Evolutionary conservation across 1,140 invertebrate genomes (phyloP), one percentile per base, ranked within the genome.

Genomic region (Hydropsyche tenuis): DNA sequence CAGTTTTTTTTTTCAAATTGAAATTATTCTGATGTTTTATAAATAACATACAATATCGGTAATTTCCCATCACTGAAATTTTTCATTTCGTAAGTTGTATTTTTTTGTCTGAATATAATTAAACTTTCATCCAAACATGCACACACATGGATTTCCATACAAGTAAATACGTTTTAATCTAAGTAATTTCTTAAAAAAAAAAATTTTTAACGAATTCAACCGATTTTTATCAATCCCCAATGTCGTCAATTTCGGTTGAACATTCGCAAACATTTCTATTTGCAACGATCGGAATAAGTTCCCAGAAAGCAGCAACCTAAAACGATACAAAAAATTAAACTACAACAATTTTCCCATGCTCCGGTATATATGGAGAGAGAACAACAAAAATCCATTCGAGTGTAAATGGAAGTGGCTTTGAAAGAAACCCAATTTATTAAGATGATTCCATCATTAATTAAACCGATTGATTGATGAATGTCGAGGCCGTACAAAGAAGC

Each of bases 81-180:
- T 20, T 62, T 71, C 23, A 62, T 25, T 16, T 23, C 22, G 12
- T 64, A 69, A 27, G 16, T 20, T 0, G 70, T 27, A 6, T 30
- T 53, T 18, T 30, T 73, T 0, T 11, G 14, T 20, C 43, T 43
- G n/a, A 76, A 23, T 56, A 22, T 63, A 0, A 42, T 48, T 16
- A 73, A 27, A 3, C 73, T 25, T 30, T 37, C 16, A 4, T 65
- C 23, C 22, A 73, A 60, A 42, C 75, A 73, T 1, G 75, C 42
- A 69, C 75, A 76, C 9, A 66, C 75, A 76, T 22, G 75, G 75
- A 48, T 76, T 76, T 12, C 56, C 70, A 46, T 23, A 30, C 14
- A 76, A n/a, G 1, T 25, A 25, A 12, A 71, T 42, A 16, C 37
- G 62, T 45, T 70, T n/a, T 3, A 73, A 63, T 16, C 2, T 27